These are phyloP conservation scores for Metaphire vulgaris DNA, from an alignment of 1,140 invertebrate genomes.

Conservation along the genomic window DNA sequence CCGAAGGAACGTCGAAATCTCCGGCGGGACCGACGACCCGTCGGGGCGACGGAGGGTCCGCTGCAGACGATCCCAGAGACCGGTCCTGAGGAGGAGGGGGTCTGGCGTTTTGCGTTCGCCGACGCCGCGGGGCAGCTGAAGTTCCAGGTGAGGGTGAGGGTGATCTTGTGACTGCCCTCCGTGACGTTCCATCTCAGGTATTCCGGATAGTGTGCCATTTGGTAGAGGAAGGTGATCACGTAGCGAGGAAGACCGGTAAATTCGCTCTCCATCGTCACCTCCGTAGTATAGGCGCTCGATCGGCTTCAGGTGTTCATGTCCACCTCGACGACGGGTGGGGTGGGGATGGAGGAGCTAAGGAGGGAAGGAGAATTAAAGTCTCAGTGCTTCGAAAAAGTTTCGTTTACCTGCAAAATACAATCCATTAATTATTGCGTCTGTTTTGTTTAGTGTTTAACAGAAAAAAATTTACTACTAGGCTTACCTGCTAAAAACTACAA, in stretches of 20 bases:
- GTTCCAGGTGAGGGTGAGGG: conserved; percentile 23
- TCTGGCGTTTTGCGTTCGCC: neutral
- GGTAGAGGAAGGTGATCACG: conserved; percentile 17
- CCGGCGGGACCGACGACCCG: neutral
- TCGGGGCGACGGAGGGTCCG: neutral
- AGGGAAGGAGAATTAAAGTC: too few relatives aligned
- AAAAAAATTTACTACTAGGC: too few relatives aligned
- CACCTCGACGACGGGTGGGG: too few relatives aligned
- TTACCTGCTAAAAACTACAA: too few relatives aligned
- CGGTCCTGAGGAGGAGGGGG: neutral
- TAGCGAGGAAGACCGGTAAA: conserved; percentile 26
- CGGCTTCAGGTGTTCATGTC: too few relatives aligned
- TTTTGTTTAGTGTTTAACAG: too few relatives aligned
- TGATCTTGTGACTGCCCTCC: conserved; percentile 26
- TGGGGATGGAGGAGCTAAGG: too few relatives aligned
- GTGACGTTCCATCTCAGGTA: conserved; percentile 25
- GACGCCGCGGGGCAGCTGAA: conserved; percentile 9
- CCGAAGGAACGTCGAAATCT: neutral
- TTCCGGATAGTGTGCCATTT: conserved; percentile 19
- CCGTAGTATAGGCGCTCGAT: too few relatives aligned
- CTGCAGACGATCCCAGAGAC: neutral
- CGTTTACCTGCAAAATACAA: too few relatives aligned
- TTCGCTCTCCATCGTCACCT: too few relatives aligned
- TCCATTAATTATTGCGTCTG: too few relatives aligned
- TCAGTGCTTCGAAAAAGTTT: too few relatives aligned